Base-by-base conservation (phyloP, 2,888 invertebrate species). In the Chouioia cunea region DNA sequence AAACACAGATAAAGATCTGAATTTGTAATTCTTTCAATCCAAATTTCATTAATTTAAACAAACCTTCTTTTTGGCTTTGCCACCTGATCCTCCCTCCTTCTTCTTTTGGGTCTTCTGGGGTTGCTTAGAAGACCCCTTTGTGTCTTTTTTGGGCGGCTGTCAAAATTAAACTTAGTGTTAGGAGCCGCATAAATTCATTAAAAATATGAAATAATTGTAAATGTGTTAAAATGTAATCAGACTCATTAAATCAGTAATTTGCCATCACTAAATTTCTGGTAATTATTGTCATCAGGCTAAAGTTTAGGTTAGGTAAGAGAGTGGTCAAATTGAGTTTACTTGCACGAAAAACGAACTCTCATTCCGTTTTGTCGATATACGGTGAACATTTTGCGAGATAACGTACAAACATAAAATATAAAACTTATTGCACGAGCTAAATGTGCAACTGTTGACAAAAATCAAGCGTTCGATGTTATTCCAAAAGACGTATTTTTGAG, bases 61-160 rank as follows among this genome's bases (percentile, higher is more conserved):
- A 81, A 92, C 93, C 96, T 97, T 97, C 95, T 97, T 97, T 86
- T 97, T 97, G 83, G 96, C 96, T 89, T 96, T 97, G 79, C 96
- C 96, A 80, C 96, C 96, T 78, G 94, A 93, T 83, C 95, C 95
- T 85, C 97, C 96, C 86, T 97, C 97, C 88, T 97, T 97, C 90
- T 97, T 97, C 88, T 97, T 97, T 81, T 95, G 95, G 77, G 95
- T 95, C 86, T 96, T 96, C 83, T 96, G 96, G 75, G 96, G 95
- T 88, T 95, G 95, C 87, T 96, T 96, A 74, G 95, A 93, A 87
- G 93, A 93, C 82, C 93, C 90, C 88, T 96, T 96, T 18, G 95
- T 89, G 88, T 96, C 96, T 90, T 96, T 96, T 87, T 97, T 97
- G 79, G 96, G 96, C 86, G 96, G 95, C 96, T 96, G 86, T 80